Evolutionary conservation across 2,113 vertebrate genomes (phyloP).

Genomic region (Synchiropus splendidus): DNA sequence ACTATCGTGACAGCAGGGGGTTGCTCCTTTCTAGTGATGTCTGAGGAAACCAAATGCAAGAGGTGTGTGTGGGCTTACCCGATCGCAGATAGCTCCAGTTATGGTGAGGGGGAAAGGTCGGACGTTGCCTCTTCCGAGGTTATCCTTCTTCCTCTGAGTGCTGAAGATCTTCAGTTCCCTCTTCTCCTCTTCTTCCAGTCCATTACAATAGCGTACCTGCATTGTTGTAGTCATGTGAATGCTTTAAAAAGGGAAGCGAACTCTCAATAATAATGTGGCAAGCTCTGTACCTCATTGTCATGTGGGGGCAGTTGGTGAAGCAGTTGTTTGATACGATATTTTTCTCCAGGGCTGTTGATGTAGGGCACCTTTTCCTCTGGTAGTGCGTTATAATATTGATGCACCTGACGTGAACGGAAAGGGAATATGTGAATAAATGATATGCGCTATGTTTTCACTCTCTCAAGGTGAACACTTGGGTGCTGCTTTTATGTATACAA

Average conservation of each 20-base stretch:
- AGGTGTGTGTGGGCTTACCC: conserved; percentile 63
- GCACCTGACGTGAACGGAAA: conserved; percentile 70
- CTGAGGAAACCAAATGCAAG: not conserved
- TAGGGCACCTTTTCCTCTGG: conserved; percentile 97
- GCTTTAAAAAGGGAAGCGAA: no score
- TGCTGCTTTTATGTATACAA: no score
- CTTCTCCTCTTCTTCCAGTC: conserved; percentile 92
- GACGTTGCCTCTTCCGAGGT: conserved; percentile 87
- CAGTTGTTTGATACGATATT: conserved; percentile 91
- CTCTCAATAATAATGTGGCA: no score
- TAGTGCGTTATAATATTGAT: conserved; percentile 95
- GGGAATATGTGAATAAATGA: no score
- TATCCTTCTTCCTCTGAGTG: conserved; percentile 92
- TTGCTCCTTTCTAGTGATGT: no score
- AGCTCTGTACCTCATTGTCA: conserved; percentile 86
- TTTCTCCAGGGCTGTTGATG: conserved; percentile 94
- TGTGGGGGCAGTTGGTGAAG: conserved; percentile 93
- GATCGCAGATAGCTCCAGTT: conserved; percentile 86
- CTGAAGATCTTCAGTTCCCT: conserved; percentile 94
- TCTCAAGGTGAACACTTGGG: no score
- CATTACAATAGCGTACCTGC: conserved; percentile 91
- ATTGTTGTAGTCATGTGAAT: not conserved
- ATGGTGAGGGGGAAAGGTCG: conserved; percentile 88
- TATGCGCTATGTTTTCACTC: no score
- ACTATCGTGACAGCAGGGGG: no score